phyloP scores from a whole-genome alignment of 2,113 vertebrate species.

The Serilophus lunatus region DNA sequence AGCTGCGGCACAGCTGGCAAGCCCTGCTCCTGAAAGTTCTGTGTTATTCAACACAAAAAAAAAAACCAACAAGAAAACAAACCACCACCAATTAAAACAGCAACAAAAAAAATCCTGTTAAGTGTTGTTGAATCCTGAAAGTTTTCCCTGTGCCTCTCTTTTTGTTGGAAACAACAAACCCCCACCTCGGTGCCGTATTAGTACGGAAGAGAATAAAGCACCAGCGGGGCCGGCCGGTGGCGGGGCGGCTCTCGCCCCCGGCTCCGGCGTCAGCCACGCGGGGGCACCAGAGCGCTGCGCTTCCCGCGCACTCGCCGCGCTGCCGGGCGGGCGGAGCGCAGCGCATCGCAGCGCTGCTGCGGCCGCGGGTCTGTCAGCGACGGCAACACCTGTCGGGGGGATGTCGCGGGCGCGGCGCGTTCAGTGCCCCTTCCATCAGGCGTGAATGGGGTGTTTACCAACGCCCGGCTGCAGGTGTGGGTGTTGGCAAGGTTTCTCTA shows the following conservation, averaged over 20 bases:
- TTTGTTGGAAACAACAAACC: accelerated
- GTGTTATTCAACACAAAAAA: background rate
- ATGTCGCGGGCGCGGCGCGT: accelerated
- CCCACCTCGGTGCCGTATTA: background rate
- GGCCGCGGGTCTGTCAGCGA: background rate
- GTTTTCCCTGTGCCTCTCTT: background rate
- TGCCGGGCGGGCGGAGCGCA: background rate
- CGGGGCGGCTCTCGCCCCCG: background rate
- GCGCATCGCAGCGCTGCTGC: background rate
- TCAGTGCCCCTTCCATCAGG: too few species aligned
- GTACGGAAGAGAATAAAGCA: background rate
- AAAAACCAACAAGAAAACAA: background rate
- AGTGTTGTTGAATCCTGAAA: background rate
- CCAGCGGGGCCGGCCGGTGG: accelerated
- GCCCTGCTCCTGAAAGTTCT: too few species aligned
- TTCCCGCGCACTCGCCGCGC: background rate
- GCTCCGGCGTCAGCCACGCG: constrained; percentile 49
- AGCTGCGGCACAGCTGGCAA: background rate
- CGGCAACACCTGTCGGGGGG: background rate
- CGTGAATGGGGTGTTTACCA: accelerated
- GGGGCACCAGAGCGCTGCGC: constrained; percentile 23
- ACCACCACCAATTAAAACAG: background rate
- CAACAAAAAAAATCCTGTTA: background rate
- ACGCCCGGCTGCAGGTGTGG: accelerated
- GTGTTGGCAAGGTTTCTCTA: background rate